phyloP scores from a whole-genome alignment of 2,888 invertebrate genomes.

The Philopedon plagiatum region DNA sequence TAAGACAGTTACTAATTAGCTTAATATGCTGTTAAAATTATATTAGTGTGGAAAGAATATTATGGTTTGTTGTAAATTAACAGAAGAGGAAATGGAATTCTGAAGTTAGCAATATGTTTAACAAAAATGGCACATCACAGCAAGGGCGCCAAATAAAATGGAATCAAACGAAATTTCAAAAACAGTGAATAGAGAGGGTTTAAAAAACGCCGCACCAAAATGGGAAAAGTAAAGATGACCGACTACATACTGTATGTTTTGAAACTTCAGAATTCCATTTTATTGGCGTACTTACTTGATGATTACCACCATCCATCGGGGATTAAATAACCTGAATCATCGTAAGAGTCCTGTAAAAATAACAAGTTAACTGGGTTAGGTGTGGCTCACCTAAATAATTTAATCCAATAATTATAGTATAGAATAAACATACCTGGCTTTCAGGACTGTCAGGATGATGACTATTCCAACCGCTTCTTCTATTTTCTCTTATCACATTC shows the following conservation, averaged over 20 bases:
- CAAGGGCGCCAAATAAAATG: constrained; percentile 18
- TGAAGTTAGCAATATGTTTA: constrained; percentile 13
- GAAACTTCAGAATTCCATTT: constrained; percentile 26
- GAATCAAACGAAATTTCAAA: constrained; percentile 9
- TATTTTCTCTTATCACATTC: constrained; percentile 63
- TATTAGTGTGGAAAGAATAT: too few species aligned
- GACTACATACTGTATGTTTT: background rate
- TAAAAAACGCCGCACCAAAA: too few species aligned
- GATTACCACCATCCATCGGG: constrained; percentile 58
- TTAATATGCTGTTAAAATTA: too few species aligned
- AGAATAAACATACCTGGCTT: constrained; percentile 46
- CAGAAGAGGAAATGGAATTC: background rate
- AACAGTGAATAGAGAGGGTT: too few species aligned
- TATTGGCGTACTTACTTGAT: constrained; percentile 44
- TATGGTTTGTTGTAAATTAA: background rate
- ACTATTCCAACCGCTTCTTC: constrained; percentile 44
- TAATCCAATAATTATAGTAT: background rate
- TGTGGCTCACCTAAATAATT: too few species aligned
- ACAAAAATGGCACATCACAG: background rate
- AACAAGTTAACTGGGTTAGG: too few species aligned
- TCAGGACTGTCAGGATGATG: constrained; percentile 55
- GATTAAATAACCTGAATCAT: background rate
- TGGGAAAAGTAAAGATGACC: too few species aligned
- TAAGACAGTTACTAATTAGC: too few species aligned
- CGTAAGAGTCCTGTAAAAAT: background rate